Conservation (phyloP, 2,113 vertebrate genomes). For the Cyanistes caeruleus region DNA sequence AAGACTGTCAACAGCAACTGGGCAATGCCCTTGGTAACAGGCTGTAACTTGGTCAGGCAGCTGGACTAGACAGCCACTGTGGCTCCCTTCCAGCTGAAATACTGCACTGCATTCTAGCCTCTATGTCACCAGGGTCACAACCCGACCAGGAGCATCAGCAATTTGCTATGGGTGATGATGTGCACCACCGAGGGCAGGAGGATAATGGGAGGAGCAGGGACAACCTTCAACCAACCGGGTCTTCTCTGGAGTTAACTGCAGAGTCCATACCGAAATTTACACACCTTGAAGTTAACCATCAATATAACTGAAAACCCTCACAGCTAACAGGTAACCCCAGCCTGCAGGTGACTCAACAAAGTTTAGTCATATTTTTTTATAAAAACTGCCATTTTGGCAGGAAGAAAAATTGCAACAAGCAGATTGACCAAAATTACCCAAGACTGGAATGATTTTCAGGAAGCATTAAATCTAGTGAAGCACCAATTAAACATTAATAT, state of each 20-base stretch:
- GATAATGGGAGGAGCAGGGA: neutral
- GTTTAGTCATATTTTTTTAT: neutral
- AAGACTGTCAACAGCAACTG: neutral
- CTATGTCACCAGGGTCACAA: rapidly evolving
- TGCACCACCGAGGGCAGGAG: neutral
- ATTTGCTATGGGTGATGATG: rapidly evolving
- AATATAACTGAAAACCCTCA: neutral
- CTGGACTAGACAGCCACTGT: neutral
- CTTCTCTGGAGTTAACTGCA: neutral
- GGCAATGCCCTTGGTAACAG: neutral
- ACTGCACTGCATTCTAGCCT: neutral
- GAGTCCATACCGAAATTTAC: neutral
- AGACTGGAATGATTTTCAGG: neutral
- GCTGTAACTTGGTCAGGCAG: neutral
- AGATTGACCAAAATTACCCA: neutral
- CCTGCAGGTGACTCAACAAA: neutral
- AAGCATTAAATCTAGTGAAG: neutral
- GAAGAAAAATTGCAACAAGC: neutral
- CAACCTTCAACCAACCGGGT: neutral
- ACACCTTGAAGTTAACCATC: neutral
- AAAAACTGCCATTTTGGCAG: neutral
- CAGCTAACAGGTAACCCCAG: neutral
- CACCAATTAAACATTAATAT: neutral
- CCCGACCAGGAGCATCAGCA: neutral
- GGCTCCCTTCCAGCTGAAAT: neutral